Evolutionary conservation across 1,140 invertebrate genomes (phyloP), one percentile per base, ranked within the genome.

Genomic region (Probaryconus sp.): DNA sequence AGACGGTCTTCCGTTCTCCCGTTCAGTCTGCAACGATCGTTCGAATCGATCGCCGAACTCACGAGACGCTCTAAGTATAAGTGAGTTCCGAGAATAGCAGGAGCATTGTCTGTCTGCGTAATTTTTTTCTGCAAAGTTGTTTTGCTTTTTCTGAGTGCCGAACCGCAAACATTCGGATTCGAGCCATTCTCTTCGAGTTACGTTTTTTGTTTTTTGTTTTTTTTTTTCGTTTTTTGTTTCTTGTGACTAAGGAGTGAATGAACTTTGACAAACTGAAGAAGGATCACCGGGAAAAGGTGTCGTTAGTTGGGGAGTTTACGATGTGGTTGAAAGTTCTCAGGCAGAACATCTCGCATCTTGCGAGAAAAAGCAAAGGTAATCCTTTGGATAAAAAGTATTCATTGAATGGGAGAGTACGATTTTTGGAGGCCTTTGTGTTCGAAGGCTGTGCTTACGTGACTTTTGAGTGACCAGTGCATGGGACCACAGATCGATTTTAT

Each of bases 261-360:
- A 64, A 68, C 58, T 67, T 64, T 58, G 35, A 63, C 50, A 69
- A 76, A 16, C 38, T 61, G 53, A 60, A n/a, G n/a, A n/a, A 58
- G 58, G 17, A 53, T 31, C 51, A 35, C 4, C 14, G 24, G 16
- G 14, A 31, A 50, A 61, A 45, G 35, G 43, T 69, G 47, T 55
- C 53, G 0, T 37, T 53, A 0, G 18, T 24, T 3, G 35, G 37
- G 20, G 60, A 64, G 7, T 69, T 64, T 40, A 81, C 70, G 33
- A 87, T 87, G 85, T 87, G 85, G 85, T 76, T 87, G 4, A 87
- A 86, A 63, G 79, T 87, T 24, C 48, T 87, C 1, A 74, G 85
- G 28, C 85, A 86, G 38, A 87, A 87, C 56, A 77, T 87, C 50
- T 79, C 81, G 1, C 82, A 85, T 21, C 48, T 87, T 9, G 77